A percentile compares a stretch with the other conserved stretches of the same genome.
Evolutionary conservation across 2,797 vertebrate genomes (phyloP).

Genomic region (Glossophaga mutica): DNA sequence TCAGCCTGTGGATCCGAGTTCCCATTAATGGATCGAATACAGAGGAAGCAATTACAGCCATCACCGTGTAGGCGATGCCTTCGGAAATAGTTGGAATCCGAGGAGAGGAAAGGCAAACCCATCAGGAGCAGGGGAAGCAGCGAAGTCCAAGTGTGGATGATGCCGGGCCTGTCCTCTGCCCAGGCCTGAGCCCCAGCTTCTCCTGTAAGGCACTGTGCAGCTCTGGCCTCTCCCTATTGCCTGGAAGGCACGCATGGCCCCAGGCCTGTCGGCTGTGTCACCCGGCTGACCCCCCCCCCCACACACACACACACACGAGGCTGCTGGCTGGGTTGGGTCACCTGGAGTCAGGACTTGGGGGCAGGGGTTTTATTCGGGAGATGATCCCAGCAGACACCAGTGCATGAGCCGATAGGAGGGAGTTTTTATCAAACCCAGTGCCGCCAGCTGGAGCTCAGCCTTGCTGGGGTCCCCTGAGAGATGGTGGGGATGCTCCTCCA

Average conservation of each 20-base stretch:
- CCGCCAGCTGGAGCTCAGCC: background rate
- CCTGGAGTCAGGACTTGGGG: background rate
- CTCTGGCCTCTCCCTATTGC: background rate
- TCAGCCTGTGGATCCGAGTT: conserved; percentile 76
- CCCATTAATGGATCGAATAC: conserved; percentile 77
- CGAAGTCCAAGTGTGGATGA: fast-evolving
- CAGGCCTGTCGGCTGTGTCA: background rate
- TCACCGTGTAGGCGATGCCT: conserved; percentile 44
- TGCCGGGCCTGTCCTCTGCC: background rate
- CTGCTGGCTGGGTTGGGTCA: background rate
- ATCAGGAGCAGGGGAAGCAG: background rate
- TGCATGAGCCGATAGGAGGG: background rate
- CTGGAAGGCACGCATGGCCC: background rate
- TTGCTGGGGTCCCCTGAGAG: background rate
- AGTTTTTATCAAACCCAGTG: background rate
- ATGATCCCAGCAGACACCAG: background rate
- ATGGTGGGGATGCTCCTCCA: background rate
- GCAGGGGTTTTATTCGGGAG: background rate
- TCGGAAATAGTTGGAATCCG: background rate
- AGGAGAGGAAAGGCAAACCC: background rate
- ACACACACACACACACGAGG: no score
- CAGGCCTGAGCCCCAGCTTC: background rate
- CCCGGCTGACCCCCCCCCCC: background rate
- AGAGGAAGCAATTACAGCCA: conserved; percentile 1
- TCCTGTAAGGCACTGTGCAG: no score